Percentiles rank a stretch among this genome's conserved stretches.
These are phyloP conservation scores for Cynaeus angustus DNA, from an alignment of 2,888 invertebrate genomes.

Conservation along the genomic window DNA sequence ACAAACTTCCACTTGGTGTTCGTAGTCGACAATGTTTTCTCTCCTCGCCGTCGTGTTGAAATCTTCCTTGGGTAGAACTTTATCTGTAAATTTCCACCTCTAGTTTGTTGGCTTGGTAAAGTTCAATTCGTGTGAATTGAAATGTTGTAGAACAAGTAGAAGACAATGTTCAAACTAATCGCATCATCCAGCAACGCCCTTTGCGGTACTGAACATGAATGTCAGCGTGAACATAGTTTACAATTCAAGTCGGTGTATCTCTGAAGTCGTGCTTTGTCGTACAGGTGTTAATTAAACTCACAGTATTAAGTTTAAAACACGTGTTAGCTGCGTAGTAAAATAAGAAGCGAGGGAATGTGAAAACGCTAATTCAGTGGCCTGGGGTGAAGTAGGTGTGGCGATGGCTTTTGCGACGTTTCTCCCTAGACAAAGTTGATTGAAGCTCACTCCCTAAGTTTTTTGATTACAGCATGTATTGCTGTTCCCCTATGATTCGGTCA, in stretches of 20 bases:
- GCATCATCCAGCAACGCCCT: conserved; percentile 17
- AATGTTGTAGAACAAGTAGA: background rate
- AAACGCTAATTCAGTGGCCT: conserved; percentile 7
- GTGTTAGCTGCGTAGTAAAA: conserved; percentile 30
- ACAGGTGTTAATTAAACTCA: conserved; percentile 40
- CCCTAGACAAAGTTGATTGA: conserved; percentile 24
- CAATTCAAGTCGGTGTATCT: conserved; percentile 11
- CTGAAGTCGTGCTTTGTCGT: conserved; percentile 33
- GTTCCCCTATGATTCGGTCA: conserved; percentile 20
- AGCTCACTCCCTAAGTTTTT: conserved; percentile 28
- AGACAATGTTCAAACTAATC: conserved; percentile 21
- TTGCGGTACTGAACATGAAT: conserved; percentile 12
- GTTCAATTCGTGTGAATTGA: conserved; percentile 1
- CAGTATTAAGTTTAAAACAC: conserved; percentile 23
- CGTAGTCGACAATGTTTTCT: too few relatives aligned
- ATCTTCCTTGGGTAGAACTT: too few relatives aligned
- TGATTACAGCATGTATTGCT: conserved; percentile 15
- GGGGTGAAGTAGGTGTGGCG: conserved; percentile 17
- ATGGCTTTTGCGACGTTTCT: conserved; percentile 18
- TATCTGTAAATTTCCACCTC: background rate
- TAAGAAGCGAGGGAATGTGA: conserved; percentile 10
- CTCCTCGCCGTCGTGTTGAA: too few relatives aligned
- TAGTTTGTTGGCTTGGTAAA: background rate
- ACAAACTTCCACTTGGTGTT: too few relatives aligned
- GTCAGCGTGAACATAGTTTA: conserved; percentile 3